Conservation (phyloP, 2,113 vertebrate species). For the Egretta garzetta region DNA sequence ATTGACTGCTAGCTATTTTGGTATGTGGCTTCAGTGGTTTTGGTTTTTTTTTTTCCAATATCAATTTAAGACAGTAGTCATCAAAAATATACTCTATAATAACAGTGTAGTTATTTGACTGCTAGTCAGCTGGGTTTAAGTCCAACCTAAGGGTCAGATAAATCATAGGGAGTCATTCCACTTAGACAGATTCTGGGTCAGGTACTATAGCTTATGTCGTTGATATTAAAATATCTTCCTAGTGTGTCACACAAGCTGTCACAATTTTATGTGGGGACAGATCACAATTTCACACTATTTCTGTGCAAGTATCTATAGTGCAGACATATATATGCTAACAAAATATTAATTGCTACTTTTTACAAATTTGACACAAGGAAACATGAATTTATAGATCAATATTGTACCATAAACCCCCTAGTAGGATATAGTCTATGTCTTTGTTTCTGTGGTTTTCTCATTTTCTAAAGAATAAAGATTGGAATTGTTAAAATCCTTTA, state of each 20-base stretch:
- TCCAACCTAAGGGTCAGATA: not conserved
- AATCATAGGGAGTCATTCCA: not conserved
- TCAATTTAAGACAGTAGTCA: not conserved
- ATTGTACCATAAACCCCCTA: not conserved
- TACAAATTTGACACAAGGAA: not conserved
- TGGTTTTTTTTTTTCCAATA: not conserved
- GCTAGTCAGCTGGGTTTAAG: not conserved
- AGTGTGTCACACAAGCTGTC: not conserved
- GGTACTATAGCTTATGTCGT: not conserved
- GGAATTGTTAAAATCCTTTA: conserved; percentile 15
- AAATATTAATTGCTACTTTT: not conserved
- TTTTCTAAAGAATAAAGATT: not conserved
- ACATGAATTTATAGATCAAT: not conserved
- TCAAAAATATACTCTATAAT: not conserved
- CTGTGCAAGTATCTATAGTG: not conserved
- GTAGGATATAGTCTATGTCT: not conserved
- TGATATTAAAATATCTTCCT: not conserved
- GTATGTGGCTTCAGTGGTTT: not conserved
- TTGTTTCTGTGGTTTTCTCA: not conserved
- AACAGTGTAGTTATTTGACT: not conserved
- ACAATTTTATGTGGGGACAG: not conserved
- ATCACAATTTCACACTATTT: not conserved
- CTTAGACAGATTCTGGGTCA: not conserved
- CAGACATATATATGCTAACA: not conserved
- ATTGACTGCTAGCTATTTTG: not conserved